These are phyloP conservation scores for Penaeus indicus DNA, from an alignment of 1,140 invertebrate species.

Conservation along the genomic window DNA sequence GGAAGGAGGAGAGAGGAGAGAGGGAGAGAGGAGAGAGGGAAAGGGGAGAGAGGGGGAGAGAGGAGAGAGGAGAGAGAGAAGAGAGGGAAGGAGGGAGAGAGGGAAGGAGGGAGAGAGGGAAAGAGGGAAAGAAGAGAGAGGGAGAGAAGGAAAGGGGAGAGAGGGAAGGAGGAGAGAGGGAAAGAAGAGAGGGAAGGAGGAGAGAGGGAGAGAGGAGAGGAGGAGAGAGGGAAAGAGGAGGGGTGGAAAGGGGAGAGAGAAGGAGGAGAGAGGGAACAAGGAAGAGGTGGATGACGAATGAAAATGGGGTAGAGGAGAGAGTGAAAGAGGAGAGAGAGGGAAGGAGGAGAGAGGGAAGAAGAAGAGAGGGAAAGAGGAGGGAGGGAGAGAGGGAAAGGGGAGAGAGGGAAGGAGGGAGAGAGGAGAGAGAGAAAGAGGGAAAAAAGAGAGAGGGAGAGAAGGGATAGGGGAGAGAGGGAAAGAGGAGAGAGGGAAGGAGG, in stretches of 20 bases:
- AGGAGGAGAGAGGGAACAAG: not conserved
- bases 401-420: not conserved
- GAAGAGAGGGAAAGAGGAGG: not conserved
- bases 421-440: constrained; percentile 1
- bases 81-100: too few relatives aligned
- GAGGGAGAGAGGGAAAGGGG: constrained; percentile 18
- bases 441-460: not conserved
- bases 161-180: not conserved
- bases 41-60: too few relatives aligned
- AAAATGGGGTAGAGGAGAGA: not conserved
- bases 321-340: not conserved
- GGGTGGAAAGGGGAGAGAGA: constrained; percentile 2
- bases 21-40: too few relatives aligned
- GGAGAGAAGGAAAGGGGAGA: not conserved
- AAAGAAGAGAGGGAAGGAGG: not conserved
- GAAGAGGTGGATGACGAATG: not conserved
- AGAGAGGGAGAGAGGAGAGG: not conserved
- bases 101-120: too few relatives aligned
- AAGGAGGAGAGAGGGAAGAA: not conserved
- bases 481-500: not conserved
- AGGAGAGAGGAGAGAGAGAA: too few relatives aligned
- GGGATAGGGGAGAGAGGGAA: not conserved
- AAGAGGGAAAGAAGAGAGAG: too few relatives aligned
- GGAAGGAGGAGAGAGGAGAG: too few relatives aligned
- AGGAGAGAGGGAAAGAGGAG: not conserved